Percentiles rank a stretch among this genome's conserved stretches.
These are phyloP conservation scores for Aleiodes testaceus DNA, from an alignment of 2,888 invertebrate genomes.

Conservation along the genomic window DNA sequence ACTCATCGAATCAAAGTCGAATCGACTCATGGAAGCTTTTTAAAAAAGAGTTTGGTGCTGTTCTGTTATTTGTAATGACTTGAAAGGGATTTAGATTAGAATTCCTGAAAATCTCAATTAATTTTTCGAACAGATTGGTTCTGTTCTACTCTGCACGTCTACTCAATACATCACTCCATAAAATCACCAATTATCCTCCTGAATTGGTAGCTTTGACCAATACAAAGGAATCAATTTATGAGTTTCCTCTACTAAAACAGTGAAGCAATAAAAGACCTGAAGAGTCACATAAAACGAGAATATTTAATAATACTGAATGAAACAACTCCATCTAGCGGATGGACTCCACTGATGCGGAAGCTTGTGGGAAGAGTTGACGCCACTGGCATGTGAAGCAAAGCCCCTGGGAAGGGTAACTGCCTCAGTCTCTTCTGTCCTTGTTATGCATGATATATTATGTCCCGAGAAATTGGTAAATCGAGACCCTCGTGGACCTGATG, in stretches of 20 bases:
- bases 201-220: no score
- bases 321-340: not conserved
- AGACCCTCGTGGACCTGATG: slow-evolving; percentile 28
- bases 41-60: no score
- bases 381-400: slow-evolving; percentile 21
- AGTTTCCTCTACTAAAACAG: not conserved
- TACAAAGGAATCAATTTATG: not conserved
- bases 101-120: no score
- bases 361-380: slow-evolving; percentile 7
- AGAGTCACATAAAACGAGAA: no score
- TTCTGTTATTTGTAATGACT: no score
- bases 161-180: no score
- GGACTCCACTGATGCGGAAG: not conserved
- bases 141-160: no score
- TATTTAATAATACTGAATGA: no score
- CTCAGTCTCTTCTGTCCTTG: slow-evolving; percentile 31
- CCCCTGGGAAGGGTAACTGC: slow-evolving; percentile 26
- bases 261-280: no score
- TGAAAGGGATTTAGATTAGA: no score
- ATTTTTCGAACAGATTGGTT: no score
- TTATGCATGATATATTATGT: slow-evolving; percentile 42
- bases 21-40: slow-evolving; percentile 6
- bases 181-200: no score
- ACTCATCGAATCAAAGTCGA: not conserved
- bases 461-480: slow-evolving; percentile 43